These are phyloP conservation scores for Enteromius thamalakanensis DNA, from an alignment of 2,797 vertebrate species.

Conservation along the genomic window DNA sequence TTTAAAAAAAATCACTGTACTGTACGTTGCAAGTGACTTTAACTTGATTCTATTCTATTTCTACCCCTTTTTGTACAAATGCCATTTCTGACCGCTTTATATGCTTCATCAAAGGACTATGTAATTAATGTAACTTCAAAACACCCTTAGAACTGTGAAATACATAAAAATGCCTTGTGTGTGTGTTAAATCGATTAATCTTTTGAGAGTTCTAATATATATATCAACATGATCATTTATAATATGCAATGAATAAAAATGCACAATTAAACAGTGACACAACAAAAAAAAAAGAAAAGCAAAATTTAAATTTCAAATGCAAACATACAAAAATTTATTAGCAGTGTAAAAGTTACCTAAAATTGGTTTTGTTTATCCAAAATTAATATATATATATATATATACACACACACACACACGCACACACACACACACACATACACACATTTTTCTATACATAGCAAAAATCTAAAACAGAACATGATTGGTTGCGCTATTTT, in stretches of 20 bases:
- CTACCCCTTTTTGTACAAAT: background rate
- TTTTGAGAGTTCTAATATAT: no score
- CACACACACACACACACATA: no score
- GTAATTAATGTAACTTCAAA: background rate
- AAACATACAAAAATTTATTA: background rate
- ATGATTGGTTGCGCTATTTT: background rate
- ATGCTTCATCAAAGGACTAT: background rate
- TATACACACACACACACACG: no score
- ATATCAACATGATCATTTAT: background rate
- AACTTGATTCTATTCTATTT: background rate
- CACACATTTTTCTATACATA: background rate
- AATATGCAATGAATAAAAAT: background rate
- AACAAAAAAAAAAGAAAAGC: background rate
- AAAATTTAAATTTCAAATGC: background rate
- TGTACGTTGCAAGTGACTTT: background rate
- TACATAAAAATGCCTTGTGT: background rate
- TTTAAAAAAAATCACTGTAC: background rate
- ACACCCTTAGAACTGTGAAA: background rate
- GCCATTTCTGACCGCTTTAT: background rate
- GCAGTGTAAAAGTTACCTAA: background rate
- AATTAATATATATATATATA: no score
- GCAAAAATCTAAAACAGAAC: background rate
- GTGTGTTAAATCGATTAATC: no score
- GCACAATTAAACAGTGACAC: background rate
- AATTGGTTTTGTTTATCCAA: background rate